Conservation (phyloP, 2,888 invertebrate species). For the Apotomis turbidana region DNA sequence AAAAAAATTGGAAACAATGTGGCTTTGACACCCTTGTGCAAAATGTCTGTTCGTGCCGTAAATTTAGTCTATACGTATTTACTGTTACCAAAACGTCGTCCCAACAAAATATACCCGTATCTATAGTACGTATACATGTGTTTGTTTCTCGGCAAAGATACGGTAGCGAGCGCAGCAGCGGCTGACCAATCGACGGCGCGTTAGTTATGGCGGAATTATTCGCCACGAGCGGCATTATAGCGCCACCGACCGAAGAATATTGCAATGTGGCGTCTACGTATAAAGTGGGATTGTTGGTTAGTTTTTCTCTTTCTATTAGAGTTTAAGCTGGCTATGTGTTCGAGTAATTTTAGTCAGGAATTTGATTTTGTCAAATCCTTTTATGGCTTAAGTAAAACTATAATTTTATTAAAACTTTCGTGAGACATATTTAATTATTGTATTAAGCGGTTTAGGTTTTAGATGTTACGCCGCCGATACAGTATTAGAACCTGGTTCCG, state of each 20-base stretch:
- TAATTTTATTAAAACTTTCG: too few relatives aligned
- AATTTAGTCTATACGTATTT: background rate
- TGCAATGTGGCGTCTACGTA: background rate
- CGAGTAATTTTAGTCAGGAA: too few relatives aligned
- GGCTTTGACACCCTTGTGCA: too few relatives aligned
- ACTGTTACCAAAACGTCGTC: background rate
- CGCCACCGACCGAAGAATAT: constrained; percentile 1
- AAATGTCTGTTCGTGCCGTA: too few relatives aligned
- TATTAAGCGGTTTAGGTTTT: too few relatives aligned
- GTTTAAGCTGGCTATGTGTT: too few relatives aligned
- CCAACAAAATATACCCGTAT: background rate
- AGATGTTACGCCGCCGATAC: too few relatives aligned
- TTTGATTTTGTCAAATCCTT: too few relatives aligned
- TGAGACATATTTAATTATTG: too few relatives aligned
- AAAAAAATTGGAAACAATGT: too few relatives aligned
- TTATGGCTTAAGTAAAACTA: too few relatives aligned
- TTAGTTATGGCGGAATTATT: constrained; percentile 60
- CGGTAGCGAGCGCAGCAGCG: background rate
- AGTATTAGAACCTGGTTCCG: too few relatives aligned
- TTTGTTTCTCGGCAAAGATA: background rate
- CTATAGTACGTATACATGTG: background rate
- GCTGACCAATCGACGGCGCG: constrained; percentile 51
- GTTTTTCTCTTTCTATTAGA: background rate
- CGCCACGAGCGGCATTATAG: constrained; percentile 52
- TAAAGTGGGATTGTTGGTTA: background rate